Evolutionary conservation across 2,113 vertebrate species (phyloP).

Genomic region (Bungarus multicinctus): DNA sequence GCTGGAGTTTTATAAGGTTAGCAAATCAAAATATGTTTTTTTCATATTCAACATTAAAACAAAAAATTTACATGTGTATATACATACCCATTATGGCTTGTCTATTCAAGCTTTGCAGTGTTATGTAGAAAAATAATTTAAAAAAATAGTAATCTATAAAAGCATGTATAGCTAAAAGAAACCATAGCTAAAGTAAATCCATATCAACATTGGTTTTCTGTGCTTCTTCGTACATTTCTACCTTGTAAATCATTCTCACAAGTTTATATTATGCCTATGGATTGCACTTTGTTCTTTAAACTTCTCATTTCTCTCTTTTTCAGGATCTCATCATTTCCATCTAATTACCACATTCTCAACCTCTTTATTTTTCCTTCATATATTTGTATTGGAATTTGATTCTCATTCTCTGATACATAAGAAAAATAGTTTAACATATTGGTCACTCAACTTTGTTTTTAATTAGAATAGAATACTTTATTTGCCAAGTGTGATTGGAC

Average conservation of each 20-base stretch:
- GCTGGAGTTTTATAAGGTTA: not conserved
- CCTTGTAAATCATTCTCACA: not conserved
- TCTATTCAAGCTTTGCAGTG: not conserved
- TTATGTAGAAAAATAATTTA: not conserved
- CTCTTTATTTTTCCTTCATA: not conserved
- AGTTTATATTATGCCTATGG: not conserved
- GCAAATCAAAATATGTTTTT: not conserved
- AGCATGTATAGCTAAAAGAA: not conserved
- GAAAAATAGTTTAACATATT: not conserved
- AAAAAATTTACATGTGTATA: not conserved
- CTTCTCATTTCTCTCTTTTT: not conserved
- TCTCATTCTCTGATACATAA: not conserved
- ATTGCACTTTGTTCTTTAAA: not conserved
- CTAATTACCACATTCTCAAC: not conserved
- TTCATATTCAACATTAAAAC: not conserved
- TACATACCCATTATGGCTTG: not conserved
- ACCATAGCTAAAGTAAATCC: not conserved
- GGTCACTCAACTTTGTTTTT: not conserved
- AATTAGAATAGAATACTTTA: too few species aligned
- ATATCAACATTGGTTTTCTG: not conserved
- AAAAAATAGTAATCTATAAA: not conserved
- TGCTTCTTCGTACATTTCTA: not conserved
- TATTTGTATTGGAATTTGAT: not conserved
- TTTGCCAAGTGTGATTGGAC: too few species aligned
- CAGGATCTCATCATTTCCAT: not conserved